Evolutionary conservation across 2,113 vertebrate genomes (phyloP).

Genomic region (Pipra filicauda): DNA sequence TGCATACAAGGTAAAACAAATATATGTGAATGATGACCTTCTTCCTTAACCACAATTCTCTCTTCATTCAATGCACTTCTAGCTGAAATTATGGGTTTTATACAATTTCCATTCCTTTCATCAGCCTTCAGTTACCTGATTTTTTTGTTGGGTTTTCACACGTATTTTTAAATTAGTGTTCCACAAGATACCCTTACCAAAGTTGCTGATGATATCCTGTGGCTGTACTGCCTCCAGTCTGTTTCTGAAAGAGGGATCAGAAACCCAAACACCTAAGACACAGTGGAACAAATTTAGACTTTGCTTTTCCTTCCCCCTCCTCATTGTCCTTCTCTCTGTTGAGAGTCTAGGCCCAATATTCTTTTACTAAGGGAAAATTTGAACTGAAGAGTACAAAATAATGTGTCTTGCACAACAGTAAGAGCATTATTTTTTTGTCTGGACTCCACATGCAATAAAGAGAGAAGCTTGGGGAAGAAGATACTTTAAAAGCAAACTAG

Average conservation of each 20-base stretch:
- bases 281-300: background rate
- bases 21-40: background rate
- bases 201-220: background rate
- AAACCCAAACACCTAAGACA: background rate
- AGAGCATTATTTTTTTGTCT: background rate
- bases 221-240: background rate
- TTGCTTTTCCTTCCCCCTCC: background rate
- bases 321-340: background rate
- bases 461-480: background rate
- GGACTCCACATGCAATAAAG: background rate
- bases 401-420: background rate
- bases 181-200: rapidly evolving
- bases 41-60: background rate
- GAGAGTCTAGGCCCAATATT: background rate
- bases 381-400: background rate
- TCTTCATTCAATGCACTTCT: background rate
- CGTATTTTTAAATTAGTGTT: background rate
- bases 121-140: background rate
- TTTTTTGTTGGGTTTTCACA: background rate
- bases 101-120: background rate
- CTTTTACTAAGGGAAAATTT: background rate
- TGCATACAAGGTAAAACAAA: background rate
- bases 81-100: background rate
- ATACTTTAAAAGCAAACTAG: background rate
- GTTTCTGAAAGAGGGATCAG: background rate